Evolutionary conservation across 2,797 vertebrate genomes (phyloP).

Genomic region (Ibycter americanus): DNA sequence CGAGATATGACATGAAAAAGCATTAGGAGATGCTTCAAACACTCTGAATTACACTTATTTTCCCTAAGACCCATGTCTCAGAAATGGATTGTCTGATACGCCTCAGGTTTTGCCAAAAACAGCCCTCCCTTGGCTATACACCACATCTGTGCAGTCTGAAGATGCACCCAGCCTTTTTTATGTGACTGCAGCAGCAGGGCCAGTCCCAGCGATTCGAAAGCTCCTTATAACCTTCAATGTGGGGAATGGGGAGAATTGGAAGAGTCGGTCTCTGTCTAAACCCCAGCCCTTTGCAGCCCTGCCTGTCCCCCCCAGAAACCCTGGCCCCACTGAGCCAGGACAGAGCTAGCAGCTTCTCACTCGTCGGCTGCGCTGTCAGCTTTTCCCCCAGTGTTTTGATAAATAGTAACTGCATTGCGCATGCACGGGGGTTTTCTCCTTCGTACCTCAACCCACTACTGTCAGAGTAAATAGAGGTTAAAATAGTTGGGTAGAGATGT

Average conservation of each 20-base stretch:
- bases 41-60: constrained; percentile 58
- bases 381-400: background rate
- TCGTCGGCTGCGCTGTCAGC: background rate
- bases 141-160: background rate
- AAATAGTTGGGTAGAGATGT: background rate
- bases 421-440: background rate
- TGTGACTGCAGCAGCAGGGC: background rate
- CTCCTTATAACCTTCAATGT: background rate
- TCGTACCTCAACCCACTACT: background rate
- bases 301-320: background rate
- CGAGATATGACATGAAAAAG: constrained; percentile 64
- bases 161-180: background rate
- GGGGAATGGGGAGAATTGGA: background rate
- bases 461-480: background rate
- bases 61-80: constrained; percentile 45
- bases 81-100: constrained; percentile 25
- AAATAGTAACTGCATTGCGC: background rate
- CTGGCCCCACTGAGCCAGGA: background rate
- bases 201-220: background rate
- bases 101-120: constrained; percentile 17
- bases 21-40: constrained; percentile 70
- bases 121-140: background rate
- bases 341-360: background rate
- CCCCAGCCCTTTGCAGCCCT: background rate
- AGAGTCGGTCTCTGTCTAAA: background rate